A percentile compares a stretch with the other conserved stretches of the same genome.
phyloP scores from a whole-genome alignment of 2,888 invertebrate genomes.

The Drosophila lacicola region DNA sequence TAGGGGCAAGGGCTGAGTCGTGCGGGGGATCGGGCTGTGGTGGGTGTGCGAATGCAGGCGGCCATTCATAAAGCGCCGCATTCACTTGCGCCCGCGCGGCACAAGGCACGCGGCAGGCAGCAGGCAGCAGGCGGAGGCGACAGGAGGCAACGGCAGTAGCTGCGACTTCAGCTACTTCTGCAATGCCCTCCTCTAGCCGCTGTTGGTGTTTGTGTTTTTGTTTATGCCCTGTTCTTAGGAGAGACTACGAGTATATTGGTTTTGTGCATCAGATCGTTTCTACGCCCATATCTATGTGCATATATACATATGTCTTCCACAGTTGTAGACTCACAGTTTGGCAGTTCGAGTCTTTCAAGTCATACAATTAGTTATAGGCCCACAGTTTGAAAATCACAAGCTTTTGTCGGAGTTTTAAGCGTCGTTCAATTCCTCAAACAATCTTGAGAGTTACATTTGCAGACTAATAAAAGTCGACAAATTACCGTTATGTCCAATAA shows the following conservation, averaged over 20 bases:
- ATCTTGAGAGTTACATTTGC: too few relatives aligned
- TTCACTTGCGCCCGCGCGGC: conserved; percentile 20
- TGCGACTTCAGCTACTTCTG: conserved; percentile 8
- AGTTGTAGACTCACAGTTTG: not conserved
- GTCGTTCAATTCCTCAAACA: too few relatives aligned
- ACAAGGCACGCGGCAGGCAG: not conserved
- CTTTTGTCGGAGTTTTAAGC: too few relatives aligned
- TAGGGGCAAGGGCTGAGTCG: conserved; percentile 1
- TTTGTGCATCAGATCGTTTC: not conserved
- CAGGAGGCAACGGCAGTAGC: not conserved
- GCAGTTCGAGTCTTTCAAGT: not conserved
- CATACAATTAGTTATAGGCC: too few relatives aligned
- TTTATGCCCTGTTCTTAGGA: not conserved
- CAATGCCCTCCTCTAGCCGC: not conserved
- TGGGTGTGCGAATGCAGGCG: conserved; percentile 27
- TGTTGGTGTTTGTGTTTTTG: not conserved
- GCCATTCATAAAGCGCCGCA: conserved; percentile 67
- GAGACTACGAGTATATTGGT: not conserved
- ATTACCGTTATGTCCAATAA: too few relatives aligned
- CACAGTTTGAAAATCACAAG: too few relatives aligned
- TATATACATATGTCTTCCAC: not conserved
- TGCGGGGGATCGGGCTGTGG: not conserved
- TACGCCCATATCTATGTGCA: too few relatives aligned
- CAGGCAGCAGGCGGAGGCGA: not conserved
- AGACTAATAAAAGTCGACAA: too few relatives aligned